Evolutionary conservation across 2,113 vertebrate genomes (phyloP).

Genomic region (Dunckerocampus dactyliophorus): DNA sequence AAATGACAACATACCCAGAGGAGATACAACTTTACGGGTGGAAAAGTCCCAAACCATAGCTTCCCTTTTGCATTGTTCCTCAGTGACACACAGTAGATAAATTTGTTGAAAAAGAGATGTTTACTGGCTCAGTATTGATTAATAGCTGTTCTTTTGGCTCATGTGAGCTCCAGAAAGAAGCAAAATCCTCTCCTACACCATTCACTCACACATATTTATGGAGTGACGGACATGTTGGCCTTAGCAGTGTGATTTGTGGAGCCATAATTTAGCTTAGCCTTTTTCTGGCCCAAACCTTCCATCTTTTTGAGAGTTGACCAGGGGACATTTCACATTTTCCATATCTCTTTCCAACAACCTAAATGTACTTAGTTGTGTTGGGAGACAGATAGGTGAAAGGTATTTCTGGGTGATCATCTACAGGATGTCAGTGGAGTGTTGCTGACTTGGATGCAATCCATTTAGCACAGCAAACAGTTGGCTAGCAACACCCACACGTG

Average conservation of each 20-base stretch:
- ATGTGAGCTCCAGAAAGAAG: conserved; percentile 20
- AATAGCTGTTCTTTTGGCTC: conserved; percentile 40
- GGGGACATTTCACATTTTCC: conserved; percentile 24
- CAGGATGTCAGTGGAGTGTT: conserved; percentile 33
- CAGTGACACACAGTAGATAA: conserved; percentile 43
- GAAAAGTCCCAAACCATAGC: neutral
- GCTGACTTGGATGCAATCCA: conserved; percentile 38
- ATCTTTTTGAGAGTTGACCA: conserved; percentile 18
- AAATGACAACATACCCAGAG: neutral
- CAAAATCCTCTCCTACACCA: conserved; percentile 3
- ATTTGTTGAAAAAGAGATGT: conserved; percentile 39
- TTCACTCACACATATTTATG: conserved; percentile 16
- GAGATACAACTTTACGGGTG: neutral
- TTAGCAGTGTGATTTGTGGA: conserved; percentile 40
- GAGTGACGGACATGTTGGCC: conserved; percentile 43
- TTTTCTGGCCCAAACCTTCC: conserved; percentile 15
- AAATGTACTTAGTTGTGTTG: conserved; percentile 10
- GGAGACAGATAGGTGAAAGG: conserved; percentile 18
- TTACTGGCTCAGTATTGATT: conserved; percentile 47
- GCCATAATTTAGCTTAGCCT: conserved; percentile 44
- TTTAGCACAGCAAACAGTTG: conserved; percentile 27
- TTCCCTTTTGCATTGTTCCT: conserved; percentile 1
- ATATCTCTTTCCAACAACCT: conserved; percentile 10
- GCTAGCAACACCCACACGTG: conserved; percentile 28
- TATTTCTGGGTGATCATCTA: conserved; percentile 25